Conservation (phyloP, 2,797 vertebrate genomes). For the Falco novaeseelandiae region DNA sequence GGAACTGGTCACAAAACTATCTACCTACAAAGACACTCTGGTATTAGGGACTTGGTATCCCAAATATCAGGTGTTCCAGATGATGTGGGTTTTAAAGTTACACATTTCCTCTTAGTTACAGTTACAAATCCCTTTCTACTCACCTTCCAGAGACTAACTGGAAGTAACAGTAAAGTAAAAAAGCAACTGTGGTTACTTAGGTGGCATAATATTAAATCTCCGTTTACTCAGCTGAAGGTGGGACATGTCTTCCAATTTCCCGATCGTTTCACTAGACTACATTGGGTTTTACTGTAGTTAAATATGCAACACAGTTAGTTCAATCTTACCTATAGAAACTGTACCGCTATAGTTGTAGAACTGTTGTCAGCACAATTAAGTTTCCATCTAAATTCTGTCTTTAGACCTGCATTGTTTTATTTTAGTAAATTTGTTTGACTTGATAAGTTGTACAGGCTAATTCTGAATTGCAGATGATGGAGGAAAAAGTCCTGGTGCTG, state of each 20-base stretch:
- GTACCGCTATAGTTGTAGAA: neutral
- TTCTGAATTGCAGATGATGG: neutral
- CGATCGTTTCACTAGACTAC: neutral
- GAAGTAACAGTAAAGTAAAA: neutral
- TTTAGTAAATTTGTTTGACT: neutral
- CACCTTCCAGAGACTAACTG: neutral
- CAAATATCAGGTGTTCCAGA: neutral
- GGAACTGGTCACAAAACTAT: neutral
- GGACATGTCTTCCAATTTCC: neutral
- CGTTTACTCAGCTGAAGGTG: neutral
- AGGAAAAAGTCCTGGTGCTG: neutral
- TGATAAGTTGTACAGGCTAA: neutral
- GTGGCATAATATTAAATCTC: neutral
- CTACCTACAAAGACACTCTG: neutral
- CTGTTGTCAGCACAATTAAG: neutral
- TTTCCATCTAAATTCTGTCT: neutral
- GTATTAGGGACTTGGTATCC: neutral
- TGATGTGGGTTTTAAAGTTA: neutral
- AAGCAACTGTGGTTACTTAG: neutral
- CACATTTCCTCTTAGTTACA: neutral
- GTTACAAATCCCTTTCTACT: neutral
- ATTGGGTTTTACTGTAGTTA: neutral
- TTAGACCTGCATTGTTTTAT: neutral
- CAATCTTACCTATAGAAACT: neutral
- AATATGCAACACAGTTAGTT: neutral